Evolutionary conservation across 1,140 invertebrate genomes (phyloP).

Genomic region (Andrena cerasifolii): DNA sequence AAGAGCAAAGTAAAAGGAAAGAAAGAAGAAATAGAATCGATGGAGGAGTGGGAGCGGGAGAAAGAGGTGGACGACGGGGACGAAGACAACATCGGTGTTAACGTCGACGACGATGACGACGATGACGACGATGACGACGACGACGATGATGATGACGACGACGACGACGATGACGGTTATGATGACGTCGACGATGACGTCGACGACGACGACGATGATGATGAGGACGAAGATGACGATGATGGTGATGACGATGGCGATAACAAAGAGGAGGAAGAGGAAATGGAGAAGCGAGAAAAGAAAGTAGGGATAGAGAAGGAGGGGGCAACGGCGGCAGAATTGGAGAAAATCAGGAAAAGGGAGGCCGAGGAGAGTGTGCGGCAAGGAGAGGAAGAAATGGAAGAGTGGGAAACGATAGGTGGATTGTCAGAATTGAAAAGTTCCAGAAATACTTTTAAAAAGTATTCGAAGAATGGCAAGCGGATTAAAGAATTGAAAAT

Average conservation of each 20-base stretch:
- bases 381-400: constrained; percentile 67
- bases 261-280: background rate
- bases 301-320: background rate
- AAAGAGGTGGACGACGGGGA: no score
- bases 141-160: background rate
- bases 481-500: constrained; percentile 68
- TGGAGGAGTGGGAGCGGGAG: no score
- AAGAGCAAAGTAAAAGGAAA: background rate
- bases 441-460: constrained; percentile 73
- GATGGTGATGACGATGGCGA: background rate
- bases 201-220: background rate
- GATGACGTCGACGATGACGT: no score
- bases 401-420: constrained; percentile 64
- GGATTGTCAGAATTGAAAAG: constrained; percentile 70
- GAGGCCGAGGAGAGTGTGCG: no score
- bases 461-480: constrained; percentile 73
- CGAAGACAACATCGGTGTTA: no score
- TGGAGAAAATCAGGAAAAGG: background rate
- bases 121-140: background rate
- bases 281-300: no score
- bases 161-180: background rate
- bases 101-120: background rate
- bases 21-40: background rate
- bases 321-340: background rate
- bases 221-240: background rate